phyloP scores from a whole-genome alignment of 2,797 vertebrate genomes.

The Novumbra hubbsi region DNA sequence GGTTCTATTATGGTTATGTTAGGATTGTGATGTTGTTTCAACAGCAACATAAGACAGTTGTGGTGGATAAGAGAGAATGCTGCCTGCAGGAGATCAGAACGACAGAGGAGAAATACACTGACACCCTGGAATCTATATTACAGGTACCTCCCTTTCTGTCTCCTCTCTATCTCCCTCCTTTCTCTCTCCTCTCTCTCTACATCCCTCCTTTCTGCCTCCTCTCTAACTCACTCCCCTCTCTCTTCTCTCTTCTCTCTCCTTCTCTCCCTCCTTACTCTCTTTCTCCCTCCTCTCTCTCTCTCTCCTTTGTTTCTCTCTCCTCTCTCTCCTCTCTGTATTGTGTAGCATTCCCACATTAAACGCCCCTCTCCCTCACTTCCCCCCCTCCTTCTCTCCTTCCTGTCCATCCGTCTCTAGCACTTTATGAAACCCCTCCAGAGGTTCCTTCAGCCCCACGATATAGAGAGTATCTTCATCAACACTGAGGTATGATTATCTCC shows the following conservation, averaged over 20 bases:
- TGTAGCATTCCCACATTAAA: no score
- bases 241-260: no score
- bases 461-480: slow-evolving; percentile 91
- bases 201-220: not conserved
- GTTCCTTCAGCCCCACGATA: slow-evolving; percentile 78
- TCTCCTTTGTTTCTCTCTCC: not conserved
- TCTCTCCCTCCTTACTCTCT: no score
- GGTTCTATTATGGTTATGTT: not conserved
- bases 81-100: slow-evolving; percentile 88
- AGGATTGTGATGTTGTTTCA: not conserved
- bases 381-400: not conserved
- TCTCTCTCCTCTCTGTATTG: no score
- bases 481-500: slow-evolving; percentile 70
- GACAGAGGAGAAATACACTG: slow-evolving; percentile 88
- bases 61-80: slow-evolving; percentile 83
- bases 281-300: no score
- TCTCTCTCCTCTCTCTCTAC: not conserved
- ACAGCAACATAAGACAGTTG: slow-evolving; percentile 69
- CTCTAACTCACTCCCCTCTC: no score
- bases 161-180: not conserved
- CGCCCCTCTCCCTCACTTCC: not conserved
- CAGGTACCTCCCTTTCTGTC: slow-evolving; percentile 62
- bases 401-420: slow-evolving; percentile 67
- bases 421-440: slow-evolving; percentile 86
- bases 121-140: slow-evolving; percentile 84